Evolutionary conservation across 2,113 vertebrate species (phyloP).

Genomic region (Vulpes lagopus): DNA sequence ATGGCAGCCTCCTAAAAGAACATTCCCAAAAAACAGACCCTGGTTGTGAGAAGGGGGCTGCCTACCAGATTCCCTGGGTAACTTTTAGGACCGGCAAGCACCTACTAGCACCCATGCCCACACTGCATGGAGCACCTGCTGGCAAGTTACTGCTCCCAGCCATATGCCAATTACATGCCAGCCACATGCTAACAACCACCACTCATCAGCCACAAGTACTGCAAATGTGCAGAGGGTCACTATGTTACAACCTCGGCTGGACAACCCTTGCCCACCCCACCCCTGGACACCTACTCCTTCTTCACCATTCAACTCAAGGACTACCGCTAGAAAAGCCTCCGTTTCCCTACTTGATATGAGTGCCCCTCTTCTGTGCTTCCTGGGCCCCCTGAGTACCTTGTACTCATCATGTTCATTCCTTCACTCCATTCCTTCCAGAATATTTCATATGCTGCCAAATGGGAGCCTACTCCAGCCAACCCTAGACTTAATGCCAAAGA

Average conservation of each 20-base stretch:
- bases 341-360: not conserved
- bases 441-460: not conserved
- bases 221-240: rapidly evolving
- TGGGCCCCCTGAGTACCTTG: rapidly evolving
- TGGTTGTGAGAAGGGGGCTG: not conserved
- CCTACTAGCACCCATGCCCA: too few relatives aligned
- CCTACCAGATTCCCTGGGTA: not conserved
- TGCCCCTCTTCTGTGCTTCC: too few relatives aligned
- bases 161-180: not conserved
- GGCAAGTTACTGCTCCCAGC: not conserved
- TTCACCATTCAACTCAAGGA: not conserved
- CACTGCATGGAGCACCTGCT: not conserved
- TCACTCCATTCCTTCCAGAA: not conserved
- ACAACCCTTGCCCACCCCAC: not conserved
- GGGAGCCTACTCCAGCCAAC: not conserved
- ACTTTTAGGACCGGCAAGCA: not conserved
- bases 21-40: not conserved
- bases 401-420: not conserved
- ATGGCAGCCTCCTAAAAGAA: not conserved
- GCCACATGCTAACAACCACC: not conserved
- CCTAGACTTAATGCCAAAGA: not conserved
- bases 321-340: not conserved
- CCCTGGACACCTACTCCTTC: not conserved
- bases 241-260: not conserved
- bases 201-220: not conserved